Evolutionary conservation across 1,140 invertebrate species (phyloP).

Genomic region (Popillia japonica): DNA sequence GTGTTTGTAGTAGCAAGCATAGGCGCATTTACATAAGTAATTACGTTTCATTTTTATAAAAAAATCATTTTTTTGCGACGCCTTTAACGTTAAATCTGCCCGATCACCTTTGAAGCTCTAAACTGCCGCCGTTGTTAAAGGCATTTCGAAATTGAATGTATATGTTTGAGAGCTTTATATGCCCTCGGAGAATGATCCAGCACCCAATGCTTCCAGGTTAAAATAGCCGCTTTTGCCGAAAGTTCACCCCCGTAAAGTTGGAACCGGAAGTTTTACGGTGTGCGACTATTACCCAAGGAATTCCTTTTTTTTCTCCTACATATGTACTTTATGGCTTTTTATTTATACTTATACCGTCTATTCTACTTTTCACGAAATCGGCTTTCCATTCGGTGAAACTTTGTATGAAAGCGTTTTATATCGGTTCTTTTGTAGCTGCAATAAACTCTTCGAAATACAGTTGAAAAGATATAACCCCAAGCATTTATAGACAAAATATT

Average conservation of each 20-base stretch:
- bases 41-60: too few species aligned
- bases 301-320: constrained; percentile 16
- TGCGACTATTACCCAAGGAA: constrained; percentile 20
- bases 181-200: not conserved
- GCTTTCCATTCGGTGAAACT: not conserved
- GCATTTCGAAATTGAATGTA: constrained; percentile 29
- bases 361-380: constrained; percentile 4
- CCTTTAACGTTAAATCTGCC: not conserved
- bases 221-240: constrained; percentile 8
- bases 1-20: too few species aligned
- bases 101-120: not conserved
- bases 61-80: too few species aligned
- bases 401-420: not conserved
- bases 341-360: constrained; percentile 16
- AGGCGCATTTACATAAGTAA: too few species aligned
- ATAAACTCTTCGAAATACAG: too few species aligned
- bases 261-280: constrained; percentile 17
- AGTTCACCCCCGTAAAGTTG: not conserved
- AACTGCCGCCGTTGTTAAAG: not conserved
- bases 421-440: not conserved
- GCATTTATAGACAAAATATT: too few species aligned
- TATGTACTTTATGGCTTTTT: constrained; percentile 28
- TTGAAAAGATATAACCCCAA: too few species aligned
- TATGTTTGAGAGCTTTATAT: constrained; percentile 26
- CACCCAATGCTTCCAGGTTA: not conserved